Evolutionary conservation across 2,113 vertebrate species (phyloP).

Genomic region (Azemiops feae): DNA sequence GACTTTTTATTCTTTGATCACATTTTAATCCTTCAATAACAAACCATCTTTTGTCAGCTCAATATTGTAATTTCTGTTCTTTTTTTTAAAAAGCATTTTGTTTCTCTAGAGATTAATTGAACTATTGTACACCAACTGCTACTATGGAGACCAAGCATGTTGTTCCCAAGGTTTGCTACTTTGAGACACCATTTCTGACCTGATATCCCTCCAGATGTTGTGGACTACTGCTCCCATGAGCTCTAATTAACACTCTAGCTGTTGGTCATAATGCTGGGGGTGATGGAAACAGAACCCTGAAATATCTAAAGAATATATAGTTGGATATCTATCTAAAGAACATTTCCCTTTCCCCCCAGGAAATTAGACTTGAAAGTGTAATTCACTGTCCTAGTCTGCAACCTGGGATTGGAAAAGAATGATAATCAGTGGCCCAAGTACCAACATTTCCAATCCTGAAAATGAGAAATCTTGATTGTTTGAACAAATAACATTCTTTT

Average conservation of each 20-base stretch:
- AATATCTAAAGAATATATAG: background rate
- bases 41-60: slow-evolving; percentile 18
- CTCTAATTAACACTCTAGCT: background rate
- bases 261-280: background rate
- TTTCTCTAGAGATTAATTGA: background rate
- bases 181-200: background rate
- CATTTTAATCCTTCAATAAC: slow-evolving; percentile 13
- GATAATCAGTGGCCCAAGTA: background rate
- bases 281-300: background rate
- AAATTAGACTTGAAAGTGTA: background rate
- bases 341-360: background rate
- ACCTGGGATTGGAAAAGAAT: background rate
- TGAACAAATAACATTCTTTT: background rate
- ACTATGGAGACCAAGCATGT: background rate
- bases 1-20: slow-evolving; percentile 14
- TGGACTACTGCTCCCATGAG: background rate
- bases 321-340: background rate
- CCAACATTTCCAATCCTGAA: background rate
- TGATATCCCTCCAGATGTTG: background rate
- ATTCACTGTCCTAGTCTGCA: background rate
- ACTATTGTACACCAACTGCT: background rate
- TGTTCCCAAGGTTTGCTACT: background rate
- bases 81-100: background rate
- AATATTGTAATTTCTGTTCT: background rate
- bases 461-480: background rate